Evolutionary conservation across 2,797 vertebrate species (phyloP).

Genomic region (Crax fasciolata): DNA sequence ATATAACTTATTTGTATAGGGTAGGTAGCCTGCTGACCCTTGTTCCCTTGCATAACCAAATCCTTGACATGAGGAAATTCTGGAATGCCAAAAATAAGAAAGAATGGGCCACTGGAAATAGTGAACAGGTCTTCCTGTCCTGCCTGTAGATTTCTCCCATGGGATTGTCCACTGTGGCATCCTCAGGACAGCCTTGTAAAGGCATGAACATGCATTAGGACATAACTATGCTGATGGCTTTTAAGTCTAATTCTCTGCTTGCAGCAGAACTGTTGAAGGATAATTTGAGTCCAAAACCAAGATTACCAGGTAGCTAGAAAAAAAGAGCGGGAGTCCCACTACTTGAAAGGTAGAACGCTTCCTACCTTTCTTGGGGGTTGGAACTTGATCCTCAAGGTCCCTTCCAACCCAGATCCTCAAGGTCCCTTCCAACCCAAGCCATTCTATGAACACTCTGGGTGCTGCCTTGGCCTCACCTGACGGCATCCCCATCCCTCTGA

Average conservation of each 20-base stretch:
- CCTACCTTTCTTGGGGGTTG: too few species aligned
- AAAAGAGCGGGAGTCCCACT: neutral
- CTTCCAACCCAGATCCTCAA: too few species aligned
- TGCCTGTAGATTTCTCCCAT: neutral
- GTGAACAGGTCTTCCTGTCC: neutral
- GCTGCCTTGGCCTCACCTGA: neutral
- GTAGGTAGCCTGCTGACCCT: neutral
- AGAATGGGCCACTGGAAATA: neutral
- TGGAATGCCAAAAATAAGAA: neutral
- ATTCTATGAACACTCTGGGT: neutral
- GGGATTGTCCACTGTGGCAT: neutral
- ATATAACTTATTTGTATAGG: neutral
- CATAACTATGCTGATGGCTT: neutral
- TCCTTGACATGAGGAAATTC: neutral
- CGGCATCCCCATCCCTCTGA: neutral
- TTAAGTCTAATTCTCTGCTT: neutral
- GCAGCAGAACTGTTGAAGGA: neutral
- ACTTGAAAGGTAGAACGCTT: neutral
- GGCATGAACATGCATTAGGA: neutral
- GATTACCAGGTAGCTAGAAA: neutral
- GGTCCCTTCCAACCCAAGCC: too few species aligned
- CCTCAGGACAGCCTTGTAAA: neutral
- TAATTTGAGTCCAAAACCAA: neutral
- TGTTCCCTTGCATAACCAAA: neutral
- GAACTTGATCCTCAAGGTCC: too few species aligned